phyloP scores from a whole-genome alignment of 1,140 invertebrate species.

The Belonocnema kinseyi region DNA sequence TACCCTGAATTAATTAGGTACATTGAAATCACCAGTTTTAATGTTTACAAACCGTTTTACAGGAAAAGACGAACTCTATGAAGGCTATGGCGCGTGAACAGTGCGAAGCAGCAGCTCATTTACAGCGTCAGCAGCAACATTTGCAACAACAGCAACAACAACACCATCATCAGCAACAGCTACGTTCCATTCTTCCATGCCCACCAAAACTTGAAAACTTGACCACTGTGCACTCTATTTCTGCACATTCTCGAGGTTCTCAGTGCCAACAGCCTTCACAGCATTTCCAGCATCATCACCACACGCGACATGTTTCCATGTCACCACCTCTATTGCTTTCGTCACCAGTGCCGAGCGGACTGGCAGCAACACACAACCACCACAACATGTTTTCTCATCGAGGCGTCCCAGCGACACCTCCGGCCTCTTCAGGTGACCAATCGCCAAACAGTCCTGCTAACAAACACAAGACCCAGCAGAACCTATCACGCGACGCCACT shows the following conservation, averaged over 20 bases:
- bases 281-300: conserved; percentile 59
- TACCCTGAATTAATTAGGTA: too few species aligned
- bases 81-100: conserved; percentile 74
- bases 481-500: conserved; percentile 74
- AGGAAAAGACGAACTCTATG: conserved; percentile 78
- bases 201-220: conserved; percentile 47
- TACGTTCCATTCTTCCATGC: conserved; percentile 39
- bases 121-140: conserved; percentile 63
- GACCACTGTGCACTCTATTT: conserved; percentile 48
- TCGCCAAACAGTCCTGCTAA: conserved; percentile 69
- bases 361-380: conserved; percentile 70
- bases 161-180: conserved; percentile 49
- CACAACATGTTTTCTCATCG: conserved; percentile 46
- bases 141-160: conserved; percentile 63
- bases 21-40: too few species aligned
- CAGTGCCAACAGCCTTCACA: conserved; percentile 55
- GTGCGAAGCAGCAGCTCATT: conserved; percentile 68
- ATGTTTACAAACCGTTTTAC: background rate
- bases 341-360: conserved; percentile 43
- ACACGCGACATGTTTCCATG: conserved; percentile 61
- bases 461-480: conserved; percentile 64
- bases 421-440: conserved; percentile 69
- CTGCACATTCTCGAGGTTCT: conserved; percentile 47
- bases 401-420: conserved; percentile 55
- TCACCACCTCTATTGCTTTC: conserved; percentile 71